Percentiles rank a stretch among this genome's conserved stretches.
These are phyloP conservation scores for Tetragnatha montana DNA, from an alignment of 2,888 invertebrate genomes.

Conservation along the genomic window DNA sequence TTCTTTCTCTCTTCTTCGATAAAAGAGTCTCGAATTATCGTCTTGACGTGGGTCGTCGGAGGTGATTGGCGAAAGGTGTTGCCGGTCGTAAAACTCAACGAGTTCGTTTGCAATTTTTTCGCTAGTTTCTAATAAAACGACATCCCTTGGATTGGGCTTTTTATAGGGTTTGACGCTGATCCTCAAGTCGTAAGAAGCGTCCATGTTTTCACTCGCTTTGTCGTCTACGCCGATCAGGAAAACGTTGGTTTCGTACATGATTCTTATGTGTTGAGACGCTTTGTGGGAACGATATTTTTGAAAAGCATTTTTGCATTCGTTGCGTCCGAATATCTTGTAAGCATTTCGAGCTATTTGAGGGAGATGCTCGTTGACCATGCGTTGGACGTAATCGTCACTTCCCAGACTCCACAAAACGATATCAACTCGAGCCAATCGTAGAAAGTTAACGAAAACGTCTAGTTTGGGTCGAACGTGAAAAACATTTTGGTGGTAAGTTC, in stretches of 20 bases:
- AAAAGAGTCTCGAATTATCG: too few species aligned
- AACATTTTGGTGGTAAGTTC: neutral
- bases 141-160: too few species aligned
- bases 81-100: too few species aligned
- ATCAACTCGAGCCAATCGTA: neutral
- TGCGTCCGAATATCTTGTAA: constrained; percentile 17
- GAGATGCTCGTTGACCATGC: neutral
- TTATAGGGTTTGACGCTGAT: too few species aligned
- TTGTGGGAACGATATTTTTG: neutral
- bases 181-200: neutral
- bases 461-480: neutral
- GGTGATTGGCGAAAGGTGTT: too few species aligned
- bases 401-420: neutral
- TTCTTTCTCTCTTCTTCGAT: too few species aligned
- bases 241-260: neutral
- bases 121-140: too few species aligned
- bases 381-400: neutral
- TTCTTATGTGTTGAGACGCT: constrained; percentile 11
- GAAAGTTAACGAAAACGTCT: neutral
- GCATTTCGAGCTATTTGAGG: neutral
- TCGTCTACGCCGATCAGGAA: constrained; percentile 28
- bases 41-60: too few species aligned
- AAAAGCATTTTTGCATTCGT: neutral
- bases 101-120: too few species aligned
- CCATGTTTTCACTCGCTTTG: constrained; percentile 9